These are phyloP conservation scores for Pemphredon lugubris DNA, from an alignment of 2,888 invertebrate genomes.

Conservation along the genomic window DNA sequence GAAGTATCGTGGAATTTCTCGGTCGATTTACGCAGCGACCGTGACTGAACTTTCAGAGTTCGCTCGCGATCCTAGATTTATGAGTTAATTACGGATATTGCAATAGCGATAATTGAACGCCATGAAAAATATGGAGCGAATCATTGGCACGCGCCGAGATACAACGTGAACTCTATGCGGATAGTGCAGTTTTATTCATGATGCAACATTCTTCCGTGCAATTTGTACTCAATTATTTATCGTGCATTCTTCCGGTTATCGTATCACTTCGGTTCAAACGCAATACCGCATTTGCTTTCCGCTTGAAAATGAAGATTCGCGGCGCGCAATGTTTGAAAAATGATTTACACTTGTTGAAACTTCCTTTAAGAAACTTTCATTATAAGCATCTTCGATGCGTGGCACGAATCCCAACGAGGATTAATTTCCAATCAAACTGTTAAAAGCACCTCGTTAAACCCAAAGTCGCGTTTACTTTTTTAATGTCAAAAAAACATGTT, in stretches of 20 bases:
- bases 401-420: no score
- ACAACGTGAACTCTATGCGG: conserved; percentile 21
- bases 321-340: no score
- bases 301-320: not conserved
- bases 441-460: no score
- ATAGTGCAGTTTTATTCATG: not conserved
- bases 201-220: not conserved
- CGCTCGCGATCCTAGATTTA: not conserved
- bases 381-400: no score
- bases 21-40: not conserved
- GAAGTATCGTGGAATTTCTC: not conserved
- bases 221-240: not conserved
- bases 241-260: not conserved
- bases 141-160: conserved; percentile 24
- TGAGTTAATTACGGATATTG: not conserved
- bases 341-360: no score
- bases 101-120: conserved; percentile 34
- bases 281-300: not conserved
- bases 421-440: no score
- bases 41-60: not conserved
- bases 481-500: no score
- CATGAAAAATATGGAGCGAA: conserved; percentile 14
- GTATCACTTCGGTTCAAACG: no score
- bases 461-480: no score
- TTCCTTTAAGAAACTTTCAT: no score